These are phyloP conservation scores for Zelostemma sp. DNA, from an alignment of 1,140 invertebrate species.

Conservation along the genomic window DNA sequence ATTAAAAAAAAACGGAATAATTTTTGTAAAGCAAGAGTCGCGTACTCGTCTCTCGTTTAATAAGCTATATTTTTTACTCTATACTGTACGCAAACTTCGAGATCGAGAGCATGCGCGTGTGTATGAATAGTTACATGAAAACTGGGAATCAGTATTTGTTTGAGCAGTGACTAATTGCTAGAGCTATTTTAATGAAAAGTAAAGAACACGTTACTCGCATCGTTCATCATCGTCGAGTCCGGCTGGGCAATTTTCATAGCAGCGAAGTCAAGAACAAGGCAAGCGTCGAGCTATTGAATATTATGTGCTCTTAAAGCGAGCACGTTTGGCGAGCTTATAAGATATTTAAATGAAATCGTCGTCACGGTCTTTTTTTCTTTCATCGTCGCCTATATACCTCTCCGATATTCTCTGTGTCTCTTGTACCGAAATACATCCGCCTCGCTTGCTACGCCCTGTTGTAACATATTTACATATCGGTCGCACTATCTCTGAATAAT, in stretches of 20 bases:
- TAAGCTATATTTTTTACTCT: neutral
- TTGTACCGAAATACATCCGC: slow-evolving; percentile 29
- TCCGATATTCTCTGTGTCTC: slow-evolving; percentile 2
- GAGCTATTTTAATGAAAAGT: slow-evolving; percentile 24
- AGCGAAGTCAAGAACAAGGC: slow-evolving; percentile 18
- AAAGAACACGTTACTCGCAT: neutral
- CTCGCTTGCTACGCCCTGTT: slow-evolving; percentile 31
- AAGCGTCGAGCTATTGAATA: slow-evolving; percentile 15
- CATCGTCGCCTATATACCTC: slow-evolving; percentile 26
- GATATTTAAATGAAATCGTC: slow-evolving; percentile 50
- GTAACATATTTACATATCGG: slow-evolving; percentile 45
- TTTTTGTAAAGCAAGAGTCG: too few relatives aligned
- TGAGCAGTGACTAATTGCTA: slow-evolving; percentile 12
- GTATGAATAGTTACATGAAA: slow-evolving; percentile 5
- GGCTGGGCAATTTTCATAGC: slow-evolving; percentile 28
- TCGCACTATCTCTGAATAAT: slow-evolving; percentile 46
- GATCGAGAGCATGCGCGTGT: neutral
- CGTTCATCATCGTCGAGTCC: slow-evolving; percentile 9
- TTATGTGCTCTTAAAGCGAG: slow-evolving; percentile 28
- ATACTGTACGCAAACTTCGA: neutral
- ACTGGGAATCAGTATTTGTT: neutral
- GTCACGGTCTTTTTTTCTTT: slow-evolving; percentile 33
- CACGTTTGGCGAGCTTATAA: slow-evolving; percentile 41
- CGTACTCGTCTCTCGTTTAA: too few relatives aligned
- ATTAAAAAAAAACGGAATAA: too few relatives aligned